These are phyloP conservation scores for Leptoteleia sp. DNA, from an alignment of 1,140 invertebrate species.

Conservation along the genomic window DNA sequence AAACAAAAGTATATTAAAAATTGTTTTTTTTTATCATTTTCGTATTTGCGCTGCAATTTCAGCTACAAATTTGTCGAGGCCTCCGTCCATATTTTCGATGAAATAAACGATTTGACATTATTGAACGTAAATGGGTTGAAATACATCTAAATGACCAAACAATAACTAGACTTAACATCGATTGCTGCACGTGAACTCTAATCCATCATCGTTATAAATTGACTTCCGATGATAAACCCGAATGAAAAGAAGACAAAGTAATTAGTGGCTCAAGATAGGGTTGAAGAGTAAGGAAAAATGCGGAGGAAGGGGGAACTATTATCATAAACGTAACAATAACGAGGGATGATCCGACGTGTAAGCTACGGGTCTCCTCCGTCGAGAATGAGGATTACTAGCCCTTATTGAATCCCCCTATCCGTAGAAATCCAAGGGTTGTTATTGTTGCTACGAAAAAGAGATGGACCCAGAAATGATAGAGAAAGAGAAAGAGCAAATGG, in stretches of 20 bases:
- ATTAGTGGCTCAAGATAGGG: slow-evolving; percentile 58
- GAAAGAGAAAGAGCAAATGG: slow-evolving; percentile 22
- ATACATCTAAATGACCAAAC: background rate
- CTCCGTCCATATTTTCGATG: no score
- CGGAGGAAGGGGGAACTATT: slow-evolving; percentile 70
- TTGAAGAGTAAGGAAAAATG: no score
- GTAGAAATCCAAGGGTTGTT: slow-evolving; percentile 74
- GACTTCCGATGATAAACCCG: slow-evolving; percentile 54
- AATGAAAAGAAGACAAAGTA: slow-evolving; percentile 61
- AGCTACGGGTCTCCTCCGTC: slow-evolving; percentile 71
- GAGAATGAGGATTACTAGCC: slow-evolving; percentile 76
- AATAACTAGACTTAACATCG: background rate
- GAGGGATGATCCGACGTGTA: slow-evolving; percentile 81
- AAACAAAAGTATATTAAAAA: no score
- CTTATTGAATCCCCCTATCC: slow-evolving; percentile 65
- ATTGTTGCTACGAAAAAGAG: slow-evolving; percentile 75
- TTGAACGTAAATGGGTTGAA: no score
- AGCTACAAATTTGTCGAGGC: no score
- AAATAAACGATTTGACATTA: no score
- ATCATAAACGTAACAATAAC: slow-evolving; percentile 82
- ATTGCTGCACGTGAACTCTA: slow-evolving; percentile 37
- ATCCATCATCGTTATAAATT: slow-evolving; percentile 60
- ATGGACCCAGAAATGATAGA: slow-evolving; percentile 21
- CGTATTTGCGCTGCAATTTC: no score
- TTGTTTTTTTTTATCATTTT: no score